Evolutionary conservation across 2,888 invertebrate genomes (phyloP).

Genomic region (Sclerodermus sp.): DNA sequence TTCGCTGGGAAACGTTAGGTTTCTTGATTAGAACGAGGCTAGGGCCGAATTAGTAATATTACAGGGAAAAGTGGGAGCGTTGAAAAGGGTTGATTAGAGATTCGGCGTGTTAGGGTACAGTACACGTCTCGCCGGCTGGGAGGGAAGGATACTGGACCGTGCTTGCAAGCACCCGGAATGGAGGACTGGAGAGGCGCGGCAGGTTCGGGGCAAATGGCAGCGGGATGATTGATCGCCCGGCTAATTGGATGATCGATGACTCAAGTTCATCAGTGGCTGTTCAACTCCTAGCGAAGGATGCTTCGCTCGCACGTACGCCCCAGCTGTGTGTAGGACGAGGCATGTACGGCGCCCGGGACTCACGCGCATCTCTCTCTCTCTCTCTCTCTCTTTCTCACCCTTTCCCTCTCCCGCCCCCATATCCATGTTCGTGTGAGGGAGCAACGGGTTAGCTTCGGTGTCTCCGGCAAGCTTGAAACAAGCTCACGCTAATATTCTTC

Average conservation of each 20-base stretch:
- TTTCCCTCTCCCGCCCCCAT: no score
- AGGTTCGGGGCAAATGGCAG: conserved; percentile 59
- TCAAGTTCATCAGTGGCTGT: conserved; percentile 49
- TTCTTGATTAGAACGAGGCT: no score
- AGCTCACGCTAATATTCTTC: conserved; percentile 22
- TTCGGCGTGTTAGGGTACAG: conserved; percentile 49
- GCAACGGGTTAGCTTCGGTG: conserved; percentile 17
- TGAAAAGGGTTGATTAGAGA: conserved; percentile 59
- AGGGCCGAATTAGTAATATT: conserved; percentile 27
- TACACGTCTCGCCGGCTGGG: conserved; percentile 2
- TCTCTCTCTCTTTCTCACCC: no score
- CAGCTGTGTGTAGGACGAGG: not conserved
- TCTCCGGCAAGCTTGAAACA: conserved; percentile 20
- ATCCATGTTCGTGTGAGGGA: conserved; percentile 3
- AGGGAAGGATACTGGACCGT: conserved; percentile 42
- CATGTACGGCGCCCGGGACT: no score
- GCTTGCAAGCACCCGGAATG: conserved; percentile 8
- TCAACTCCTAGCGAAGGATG: conserved; percentile 35
- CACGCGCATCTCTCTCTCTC: conserved; percentile 2
- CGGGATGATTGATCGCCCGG: conserved; percentile 72
- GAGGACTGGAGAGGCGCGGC: conserved; percentile 6
- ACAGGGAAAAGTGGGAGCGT: conserved; percentile 48
- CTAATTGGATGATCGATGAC: conserved; percentile 82
- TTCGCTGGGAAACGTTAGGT: not conserved
- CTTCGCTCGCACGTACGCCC: conserved; percentile 27